A percentile compares a stretch with the other conserved stretches of the same genome.
phyloP scores from a whole-genome alignment of 2,113 vertebrate genomes.

The Atlantisia rogersi region DNA sequence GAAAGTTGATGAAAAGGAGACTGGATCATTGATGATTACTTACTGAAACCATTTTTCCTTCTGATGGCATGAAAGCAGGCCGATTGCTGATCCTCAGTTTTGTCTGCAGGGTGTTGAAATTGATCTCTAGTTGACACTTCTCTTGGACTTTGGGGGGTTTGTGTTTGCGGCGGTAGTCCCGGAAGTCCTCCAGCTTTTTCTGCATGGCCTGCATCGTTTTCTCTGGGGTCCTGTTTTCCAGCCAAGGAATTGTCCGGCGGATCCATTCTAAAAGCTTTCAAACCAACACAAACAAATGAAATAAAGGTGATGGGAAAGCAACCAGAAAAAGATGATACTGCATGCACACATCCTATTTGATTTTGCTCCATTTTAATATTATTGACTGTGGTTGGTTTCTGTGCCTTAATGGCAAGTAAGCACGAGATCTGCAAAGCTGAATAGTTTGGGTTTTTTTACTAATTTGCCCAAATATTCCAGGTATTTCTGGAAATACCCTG shows the following conservation, averaged over 20 bases:
- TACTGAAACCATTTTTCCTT: conserved; percentile 99
- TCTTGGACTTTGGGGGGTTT: conserved; percentile 98
- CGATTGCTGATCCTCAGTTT: conserved; percentile 97
- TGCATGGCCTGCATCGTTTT: conserved; percentile 96
- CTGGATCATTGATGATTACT: conserved; percentile 17
- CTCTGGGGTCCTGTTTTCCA: conserved; percentile 93
- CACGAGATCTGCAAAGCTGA: background rate
- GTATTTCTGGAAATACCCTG: background rate
- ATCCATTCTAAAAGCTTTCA: conserved; percentile 94
- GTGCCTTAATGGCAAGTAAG: background rate
- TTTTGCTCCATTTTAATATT: background rate
- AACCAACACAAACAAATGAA: background rate
- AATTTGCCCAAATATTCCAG: background rate
- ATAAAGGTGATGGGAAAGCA: background rate
- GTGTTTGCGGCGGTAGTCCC: conserved; percentile 95
- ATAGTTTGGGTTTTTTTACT: background rate
- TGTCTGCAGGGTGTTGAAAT: conserved; percentile 98
- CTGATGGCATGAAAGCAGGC: conserved; percentile 97
- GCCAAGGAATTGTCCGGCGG: conserved; percentile 94
- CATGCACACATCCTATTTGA: background rate
- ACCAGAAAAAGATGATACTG: background rate
- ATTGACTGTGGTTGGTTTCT: background rate
- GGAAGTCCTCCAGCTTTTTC: conserved; percentile 95
- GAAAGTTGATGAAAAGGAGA: background rate
- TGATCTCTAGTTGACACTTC: conserved; percentile 98